Evolutionary conservation across 2,113 vertebrate species (phyloP).

Genomic region (Antennarius striatus): DNA sequence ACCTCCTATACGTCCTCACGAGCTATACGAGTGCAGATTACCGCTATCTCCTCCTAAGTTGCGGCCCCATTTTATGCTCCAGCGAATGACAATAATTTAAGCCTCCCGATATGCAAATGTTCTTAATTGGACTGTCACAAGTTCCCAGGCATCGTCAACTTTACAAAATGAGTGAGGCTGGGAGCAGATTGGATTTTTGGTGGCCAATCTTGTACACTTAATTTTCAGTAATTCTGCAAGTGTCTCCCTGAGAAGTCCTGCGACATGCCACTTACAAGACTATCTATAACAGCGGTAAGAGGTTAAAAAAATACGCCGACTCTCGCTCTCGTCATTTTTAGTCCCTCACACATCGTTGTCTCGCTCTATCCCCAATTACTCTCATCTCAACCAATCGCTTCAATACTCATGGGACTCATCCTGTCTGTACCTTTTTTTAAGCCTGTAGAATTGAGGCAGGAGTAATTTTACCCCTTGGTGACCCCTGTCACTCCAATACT

Average conservation of each 20-base stretch:
- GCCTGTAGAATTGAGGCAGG: slow-evolving; percentile 20
- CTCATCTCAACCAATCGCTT: slow-evolving; percentile 29
- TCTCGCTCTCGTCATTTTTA: slow-evolving; percentile 28
- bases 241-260: slow-evolving; percentile 33
- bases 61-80: slow-evolving; percentile 74
- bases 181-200: slow-evolving; percentile 72
- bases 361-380: slow-evolving; percentile 40
- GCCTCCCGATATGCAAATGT: slow-evolving; percentile 72
- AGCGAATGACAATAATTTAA: slow-evolving; percentile 74
- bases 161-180: slow-evolving; percentile 66
- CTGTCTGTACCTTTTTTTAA: slow-evolving; percentile 57
- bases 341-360: slow-evolving; percentile 26
- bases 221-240: slow-evolving; percentile 65
- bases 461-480: slow-evolving; percentile 22
- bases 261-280: slow-evolving; percentile 53
- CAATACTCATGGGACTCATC: slow-evolving; percentile 25
- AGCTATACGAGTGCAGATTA: slow-evolving; percentile 44
- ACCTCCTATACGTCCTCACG: neutral
- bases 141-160: slow-evolving; percentile 65
- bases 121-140: slow-evolving; percentile 79
- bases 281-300: slow-evolving; percentile 31
- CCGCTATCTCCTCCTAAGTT: slow-evolving; percentile 45
- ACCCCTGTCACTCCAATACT: slow-evolving; percentile 48
- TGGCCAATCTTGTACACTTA: slow-evolving; percentile 71
- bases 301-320: neutral